Evolutionary conservation across 2,797 vertebrate species (phyloP).

Genomic region (Microchirus variegatus): DNA sequence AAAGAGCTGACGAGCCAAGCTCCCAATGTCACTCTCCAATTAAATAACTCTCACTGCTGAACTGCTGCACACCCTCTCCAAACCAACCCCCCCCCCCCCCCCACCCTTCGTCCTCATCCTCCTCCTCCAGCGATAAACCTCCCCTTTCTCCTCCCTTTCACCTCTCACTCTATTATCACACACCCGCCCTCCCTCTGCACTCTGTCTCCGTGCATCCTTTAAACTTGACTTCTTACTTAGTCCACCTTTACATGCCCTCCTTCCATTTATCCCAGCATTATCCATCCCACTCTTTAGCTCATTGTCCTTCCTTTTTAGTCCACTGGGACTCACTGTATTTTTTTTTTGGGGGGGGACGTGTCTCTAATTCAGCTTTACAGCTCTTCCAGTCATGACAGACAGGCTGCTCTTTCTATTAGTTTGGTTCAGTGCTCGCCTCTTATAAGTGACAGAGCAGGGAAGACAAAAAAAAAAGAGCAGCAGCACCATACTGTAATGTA

Average conservation of each 20-base stretch:
- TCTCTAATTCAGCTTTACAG: conserved; percentile 48
- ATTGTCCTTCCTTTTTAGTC: not conserved
- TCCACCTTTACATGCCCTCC: conserved; percentile 6
- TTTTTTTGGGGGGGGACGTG: not conserved
- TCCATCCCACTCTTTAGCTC: not conserved
- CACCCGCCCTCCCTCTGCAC: conserved; percentile 26
- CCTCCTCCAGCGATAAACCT: conserved; percentile 30
- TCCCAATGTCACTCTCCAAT: conserved; percentile 83
- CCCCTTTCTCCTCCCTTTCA: conserved; percentile 49
- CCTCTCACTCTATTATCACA: conserved; percentile 51
- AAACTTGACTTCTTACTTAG: conserved; percentile 43
- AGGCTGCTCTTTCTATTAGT: conserved; percentile 81
- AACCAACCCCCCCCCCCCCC: not conserved
- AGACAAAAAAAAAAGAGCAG: conserved; percentile 19
- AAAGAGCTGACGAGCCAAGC: conserved; percentile 73
- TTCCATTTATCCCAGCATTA: conserved; percentile 19
- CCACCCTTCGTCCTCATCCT: conserved; percentile 6
- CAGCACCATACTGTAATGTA: conserved; percentile 20
- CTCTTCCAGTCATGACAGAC: conserved; percentile 78
- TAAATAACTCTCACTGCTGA: conserved; percentile 81
- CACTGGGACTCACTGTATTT: not conserved
- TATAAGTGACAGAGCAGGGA: conserved; percentile 31
- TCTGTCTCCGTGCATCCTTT: conserved; percentile 38
- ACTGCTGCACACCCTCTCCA: conserved; percentile 39
- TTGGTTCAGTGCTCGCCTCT: conserved; percentile 65